phyloP scores from a whole-genome alignment of 2,797 vertebrate genomes.

The Diceros bicornis region DNA sequence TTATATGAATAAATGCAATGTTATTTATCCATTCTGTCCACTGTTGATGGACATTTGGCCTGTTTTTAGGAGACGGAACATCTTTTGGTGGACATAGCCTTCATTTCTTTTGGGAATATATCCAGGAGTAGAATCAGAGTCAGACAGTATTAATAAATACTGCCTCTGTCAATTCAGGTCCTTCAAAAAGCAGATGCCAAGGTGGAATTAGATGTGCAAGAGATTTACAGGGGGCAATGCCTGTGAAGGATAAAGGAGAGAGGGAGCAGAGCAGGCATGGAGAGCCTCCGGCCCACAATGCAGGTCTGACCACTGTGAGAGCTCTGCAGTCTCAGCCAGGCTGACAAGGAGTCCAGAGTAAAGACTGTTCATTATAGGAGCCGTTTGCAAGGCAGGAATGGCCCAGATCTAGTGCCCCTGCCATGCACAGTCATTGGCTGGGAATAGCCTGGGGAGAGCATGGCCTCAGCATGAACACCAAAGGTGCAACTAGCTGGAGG shows the following conservation, averaged over 20 bases:
- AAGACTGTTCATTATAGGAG: not conserved
- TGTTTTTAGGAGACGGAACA: not conserved
- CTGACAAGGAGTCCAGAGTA: not conserved
- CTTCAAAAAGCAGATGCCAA: not conserved
- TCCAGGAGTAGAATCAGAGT: not conserved
- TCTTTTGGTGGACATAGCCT: constrained; percentile 13
- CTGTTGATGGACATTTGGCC: not conserved
- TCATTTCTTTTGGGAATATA: not conserved
- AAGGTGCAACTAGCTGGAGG: not conserved
- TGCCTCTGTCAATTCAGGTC: not conserved
- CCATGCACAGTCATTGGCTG: not conserved
- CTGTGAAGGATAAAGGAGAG: not conserved
- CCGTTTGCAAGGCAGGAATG: not conserved
- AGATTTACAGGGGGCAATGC: not conserved
- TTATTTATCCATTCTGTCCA: not conserved
- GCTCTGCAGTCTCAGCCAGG: not conserved
- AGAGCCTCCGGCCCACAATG: not conserved
- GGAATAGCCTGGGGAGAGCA: not conserved
- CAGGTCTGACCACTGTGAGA: not conserved
- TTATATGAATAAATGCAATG: not conserved
- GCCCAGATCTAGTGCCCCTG: no score
- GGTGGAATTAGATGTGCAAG: not conserved
- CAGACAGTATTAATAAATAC: not conserved
- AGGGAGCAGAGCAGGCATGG: not conserved
- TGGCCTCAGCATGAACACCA: not conserved